Evolutionary conservation across 2,888 invertebrate genomes (phyloP).

Genomic region (Entomobrya multifasciata): DNA sequence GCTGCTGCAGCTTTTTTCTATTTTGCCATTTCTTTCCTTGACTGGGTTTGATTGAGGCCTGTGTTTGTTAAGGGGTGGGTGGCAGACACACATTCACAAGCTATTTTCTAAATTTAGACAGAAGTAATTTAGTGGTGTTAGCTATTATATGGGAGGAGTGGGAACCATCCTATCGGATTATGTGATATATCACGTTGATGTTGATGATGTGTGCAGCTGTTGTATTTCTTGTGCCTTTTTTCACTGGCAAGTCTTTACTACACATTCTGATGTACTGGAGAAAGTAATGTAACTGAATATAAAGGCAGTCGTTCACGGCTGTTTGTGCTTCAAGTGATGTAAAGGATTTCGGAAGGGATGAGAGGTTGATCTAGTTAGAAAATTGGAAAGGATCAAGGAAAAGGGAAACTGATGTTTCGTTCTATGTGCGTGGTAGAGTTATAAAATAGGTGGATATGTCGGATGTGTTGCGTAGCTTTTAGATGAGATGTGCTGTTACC

Average conservation of each 20-base stretch:
- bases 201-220: conserved; percentile 36
- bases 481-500: too few species aligned
- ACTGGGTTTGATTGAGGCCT: too few species aligned
- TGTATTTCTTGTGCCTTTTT: conserved; percentile 25
- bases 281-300: too few species aligned
- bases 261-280: too few species aligned
- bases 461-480: too few species aligned
- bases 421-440: too few species aligned
- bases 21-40: too few species aligned
- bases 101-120: conserved; percentile 23
- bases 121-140: conserved; percentile 26
- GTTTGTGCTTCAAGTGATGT: conserved; percentile 49
- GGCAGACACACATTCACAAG: not conserved
- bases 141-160: not conserved
- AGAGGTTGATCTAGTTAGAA: conserved; percentile 58
- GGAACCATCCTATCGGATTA: conserved; percentile 28
- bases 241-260: not conserved
- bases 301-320: conserved; percentile 41
- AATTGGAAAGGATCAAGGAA: conserved; percentile 52
- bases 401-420: not conserved
- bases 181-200: conserved; percentile 29
- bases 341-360: conserved; percentile 55
- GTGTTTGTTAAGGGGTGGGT: too few species aligned
- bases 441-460: too few species aligned
- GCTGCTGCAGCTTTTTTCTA: too few species aligned